Evolutionary conservation across 92 coral and sea anemone genomes (phyloP).

Genomic region (Muricea muricata): DNA sequence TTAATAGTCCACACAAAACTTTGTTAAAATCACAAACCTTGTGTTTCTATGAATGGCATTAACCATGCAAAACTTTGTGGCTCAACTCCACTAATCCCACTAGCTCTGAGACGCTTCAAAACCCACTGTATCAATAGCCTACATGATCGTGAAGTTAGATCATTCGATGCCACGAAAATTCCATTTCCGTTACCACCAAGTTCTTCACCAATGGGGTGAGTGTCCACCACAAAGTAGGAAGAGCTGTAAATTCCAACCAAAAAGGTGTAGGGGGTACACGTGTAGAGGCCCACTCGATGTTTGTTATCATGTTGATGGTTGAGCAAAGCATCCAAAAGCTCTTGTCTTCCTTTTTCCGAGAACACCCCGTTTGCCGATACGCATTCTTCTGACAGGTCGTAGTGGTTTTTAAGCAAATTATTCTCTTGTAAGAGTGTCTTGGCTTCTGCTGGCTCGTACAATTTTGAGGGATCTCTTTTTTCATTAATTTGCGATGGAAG

Average conservation of each 20-base stretch:
- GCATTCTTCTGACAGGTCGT: slow-evolving; percentile 10
- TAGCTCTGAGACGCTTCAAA: background rate
- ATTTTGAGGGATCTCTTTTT: slow-evolving; percentile 7
- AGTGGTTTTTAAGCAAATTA: background rate
- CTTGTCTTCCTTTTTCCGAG: background rate
- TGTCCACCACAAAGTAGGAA: background rate
- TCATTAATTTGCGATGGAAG: slow-evolving; percentile 31
- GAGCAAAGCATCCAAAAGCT: background rate
- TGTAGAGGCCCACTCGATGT: slow-evolving; percentile 12
- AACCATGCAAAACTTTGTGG: slow-evolving; percentile 17
- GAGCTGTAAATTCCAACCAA: slow-evolving; percentile 3
- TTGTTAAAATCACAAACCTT: too few species aligned
- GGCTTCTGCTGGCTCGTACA: slow-evolving; percentile 46
- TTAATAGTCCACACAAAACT: too few species aligned
- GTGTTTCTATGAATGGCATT: too few species aligned
- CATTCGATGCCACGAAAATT: background rate
- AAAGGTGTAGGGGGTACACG: slow-evolving; percentile 26
- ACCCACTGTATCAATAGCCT: background rate
- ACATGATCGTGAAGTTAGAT: background rate
- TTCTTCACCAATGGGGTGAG: background rate
- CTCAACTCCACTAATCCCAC: background rate
- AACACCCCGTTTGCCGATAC: background rate
- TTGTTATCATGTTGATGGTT: background rate
- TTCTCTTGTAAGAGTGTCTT: slow-evolving; percentile 14
- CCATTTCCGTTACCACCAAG: background rate